phyloP scores from a whole-genome alignment of 2,113 vertebrate genomes.

The Zonotrichia leucophrys region DNA sequence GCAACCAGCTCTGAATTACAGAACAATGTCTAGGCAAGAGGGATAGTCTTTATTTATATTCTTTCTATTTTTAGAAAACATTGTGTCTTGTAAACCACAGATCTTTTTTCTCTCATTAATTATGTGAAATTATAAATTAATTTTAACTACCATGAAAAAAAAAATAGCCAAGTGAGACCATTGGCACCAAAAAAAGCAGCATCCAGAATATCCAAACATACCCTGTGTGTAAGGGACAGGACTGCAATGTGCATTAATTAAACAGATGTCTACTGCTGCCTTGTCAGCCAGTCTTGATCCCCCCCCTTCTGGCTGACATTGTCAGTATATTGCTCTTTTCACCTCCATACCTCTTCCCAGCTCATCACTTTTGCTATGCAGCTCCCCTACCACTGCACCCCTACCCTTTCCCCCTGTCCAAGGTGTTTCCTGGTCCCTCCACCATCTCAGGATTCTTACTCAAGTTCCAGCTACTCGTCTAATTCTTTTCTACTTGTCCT shows the following conservation, averaged over 20 bases:
- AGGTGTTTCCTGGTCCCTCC: background rate
- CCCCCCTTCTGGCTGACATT: background rate
- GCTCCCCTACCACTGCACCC: background rate
- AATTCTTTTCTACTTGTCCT: background rate
- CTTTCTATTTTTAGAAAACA: conserved; percentile 10
- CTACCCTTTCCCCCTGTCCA: background rate
- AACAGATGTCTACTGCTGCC: background rate
- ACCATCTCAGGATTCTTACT: background rate
- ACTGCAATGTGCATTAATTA: background rate
- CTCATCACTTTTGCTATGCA: background rate
- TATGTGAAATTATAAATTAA: background rate
- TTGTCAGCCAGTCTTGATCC: background rate
- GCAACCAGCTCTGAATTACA: background rate
- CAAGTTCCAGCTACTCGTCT: background rate
- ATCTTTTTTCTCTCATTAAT: conserved; percentile 10
- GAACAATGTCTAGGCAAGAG: background rate
- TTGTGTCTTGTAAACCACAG: background rate
- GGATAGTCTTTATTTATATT: background rate
- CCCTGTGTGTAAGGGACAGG: background rate
- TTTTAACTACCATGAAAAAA: background rate
- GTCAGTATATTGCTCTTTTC: background rate
- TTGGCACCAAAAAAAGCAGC: background rate
- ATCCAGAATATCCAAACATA: background rate
- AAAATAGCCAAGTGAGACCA: background rate
- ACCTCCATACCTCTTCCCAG: background rate